Evolutionary conservation across 2,888 invertebrate species (phyloP).

Genomic region (Epinotia demarniana): DNA sequence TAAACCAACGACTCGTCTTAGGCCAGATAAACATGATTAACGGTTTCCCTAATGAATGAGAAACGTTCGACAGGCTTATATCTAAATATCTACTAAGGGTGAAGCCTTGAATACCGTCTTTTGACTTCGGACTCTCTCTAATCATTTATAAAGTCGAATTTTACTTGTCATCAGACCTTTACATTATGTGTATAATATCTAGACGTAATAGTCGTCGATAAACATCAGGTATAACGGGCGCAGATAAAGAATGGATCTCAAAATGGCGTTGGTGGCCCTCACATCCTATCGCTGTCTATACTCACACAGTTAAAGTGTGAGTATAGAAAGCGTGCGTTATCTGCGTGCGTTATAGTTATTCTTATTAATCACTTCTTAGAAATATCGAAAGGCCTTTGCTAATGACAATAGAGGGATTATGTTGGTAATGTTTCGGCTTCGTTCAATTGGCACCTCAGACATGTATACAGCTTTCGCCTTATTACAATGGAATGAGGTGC

Average conservation of each 20-base stretch:
- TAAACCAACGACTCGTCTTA: no score
- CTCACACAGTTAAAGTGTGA: no score
- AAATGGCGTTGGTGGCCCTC: no score
- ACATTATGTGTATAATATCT: neutral
- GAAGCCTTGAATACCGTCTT: neutral
- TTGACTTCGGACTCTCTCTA: neutral
- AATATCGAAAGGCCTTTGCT: constrained; percentile 1
- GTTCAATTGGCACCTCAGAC: neutral
- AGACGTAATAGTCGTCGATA: neutral
- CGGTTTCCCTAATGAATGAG: constrained; percentile 1
- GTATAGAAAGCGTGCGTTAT: no score
- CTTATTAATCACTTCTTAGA: constrained; percentile 5
- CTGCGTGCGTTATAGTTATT: no score
- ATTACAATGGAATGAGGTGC: neutral
- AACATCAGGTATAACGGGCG: constrained; percentile 1
- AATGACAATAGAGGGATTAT: constrained; percentile 1
- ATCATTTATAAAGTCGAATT: neutral
- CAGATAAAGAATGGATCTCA: no score
- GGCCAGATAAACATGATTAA: neutral
- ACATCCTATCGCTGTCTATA: no score
- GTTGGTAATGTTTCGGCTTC: neutral
- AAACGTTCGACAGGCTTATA: neutral
- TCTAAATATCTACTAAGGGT: neutral
- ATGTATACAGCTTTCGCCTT: neutral
- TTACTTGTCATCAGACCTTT: neutral